A percentile compares a stretch with the other conserved stretches of the same genome.
phyloP scores from a whole-genome alignment of 2,888 invertebrate species.

The Augiades crinisus region DNA sequence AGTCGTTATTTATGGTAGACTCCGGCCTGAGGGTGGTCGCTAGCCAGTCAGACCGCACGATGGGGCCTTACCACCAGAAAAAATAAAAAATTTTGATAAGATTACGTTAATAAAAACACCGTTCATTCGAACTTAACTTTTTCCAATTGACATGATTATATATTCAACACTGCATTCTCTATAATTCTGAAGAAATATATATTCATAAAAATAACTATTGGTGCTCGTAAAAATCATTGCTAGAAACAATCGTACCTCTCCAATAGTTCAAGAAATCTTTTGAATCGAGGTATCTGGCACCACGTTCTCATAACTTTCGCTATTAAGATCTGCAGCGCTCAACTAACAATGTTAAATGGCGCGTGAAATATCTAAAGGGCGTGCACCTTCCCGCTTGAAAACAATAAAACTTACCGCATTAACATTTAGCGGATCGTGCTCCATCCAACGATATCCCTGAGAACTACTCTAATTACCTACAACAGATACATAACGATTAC shows the following conservation, averaged over 20 bases:
- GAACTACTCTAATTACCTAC: slow-evolving; percentile 53
- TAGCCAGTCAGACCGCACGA: too few relatives aligned
- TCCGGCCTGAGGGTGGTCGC: too few relatives aligned
- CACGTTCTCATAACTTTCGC: slow-evolving; percentile 23
- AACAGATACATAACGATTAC: slow-evolving; percentile 42
- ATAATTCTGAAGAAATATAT: too few relatives aligned
- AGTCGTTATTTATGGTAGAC: too few relatives aligned
- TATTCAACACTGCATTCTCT: too few relatives aligned
- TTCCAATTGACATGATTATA: too few relatives aligned
- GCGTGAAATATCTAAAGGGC: slow-evolving; percentile 25
- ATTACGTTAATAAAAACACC: too few relatives aligned
- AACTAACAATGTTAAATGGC: slow-evolving; percentile 23
- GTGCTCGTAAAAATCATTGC: too few relatives aligned
- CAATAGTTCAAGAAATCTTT: background rate
- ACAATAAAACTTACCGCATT: slow-evolving; percentile 26
- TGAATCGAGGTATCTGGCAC: slow-evolving; percentile 5
- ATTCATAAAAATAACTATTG: too few relatives aligned
- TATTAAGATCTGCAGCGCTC: slow-evolving; percentile 10
- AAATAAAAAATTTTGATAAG: too few relatives aligned
- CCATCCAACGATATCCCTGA: slow-evolving; percentile 46
- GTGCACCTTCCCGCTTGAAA: slow-evolving; percentile 10
- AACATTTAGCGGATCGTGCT: slow-evolving; percentile 40
- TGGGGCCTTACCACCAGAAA: too few relatives aligned
- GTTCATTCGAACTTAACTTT: too few relatives aligned
- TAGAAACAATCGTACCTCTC: background rate